Evolutionary conservation across 2,797 vertebrate genomes (phyloP).

Genomic region (Muscicapa striata): DNA sequence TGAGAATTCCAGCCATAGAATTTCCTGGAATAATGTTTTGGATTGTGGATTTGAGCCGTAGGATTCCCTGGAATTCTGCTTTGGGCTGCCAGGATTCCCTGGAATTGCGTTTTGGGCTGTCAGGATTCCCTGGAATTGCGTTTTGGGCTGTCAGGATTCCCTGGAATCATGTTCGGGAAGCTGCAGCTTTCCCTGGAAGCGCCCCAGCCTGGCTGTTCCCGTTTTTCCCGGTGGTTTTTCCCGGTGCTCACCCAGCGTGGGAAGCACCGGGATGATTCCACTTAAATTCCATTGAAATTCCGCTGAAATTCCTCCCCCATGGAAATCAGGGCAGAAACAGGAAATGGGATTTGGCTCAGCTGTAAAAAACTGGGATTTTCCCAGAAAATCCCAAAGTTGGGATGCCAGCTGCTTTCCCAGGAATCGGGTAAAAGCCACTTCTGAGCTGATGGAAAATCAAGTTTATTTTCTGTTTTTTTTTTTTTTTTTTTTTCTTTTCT

Average conservation of each 20-base stretch:
- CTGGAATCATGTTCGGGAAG: background rate
- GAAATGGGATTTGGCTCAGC: background rate
- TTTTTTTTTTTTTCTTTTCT: background rate
- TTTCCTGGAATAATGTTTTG: too few species aligned
- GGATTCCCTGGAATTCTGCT: too few species aligned
- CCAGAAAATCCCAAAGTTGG: background rate
- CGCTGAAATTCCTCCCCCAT: fast-evolving
- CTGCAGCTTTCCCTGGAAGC: background rate
- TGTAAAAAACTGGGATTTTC: fast-evolving
- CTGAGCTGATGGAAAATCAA: background rate
- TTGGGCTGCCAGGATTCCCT: too few species aligned
- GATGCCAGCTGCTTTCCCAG: background rate
- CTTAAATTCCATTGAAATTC: fast-evolving
- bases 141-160: too few species aligned
- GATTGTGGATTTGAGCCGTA: too few species aligned
- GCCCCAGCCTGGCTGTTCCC: background rate
- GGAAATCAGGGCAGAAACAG: fast-evolving
- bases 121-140: background rate
- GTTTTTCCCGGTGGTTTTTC: background rate
- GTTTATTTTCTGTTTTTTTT: background rate
- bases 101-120: too few species aligned
- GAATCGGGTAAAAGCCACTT: background rate
- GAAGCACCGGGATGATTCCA: background rate
- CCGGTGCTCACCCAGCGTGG: background rate
- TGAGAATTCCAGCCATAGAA: background rate